Base-by-base conservation (phyloP, 2,113 vertebrate genomes). In the Sturnus vulgaris region DNA sequence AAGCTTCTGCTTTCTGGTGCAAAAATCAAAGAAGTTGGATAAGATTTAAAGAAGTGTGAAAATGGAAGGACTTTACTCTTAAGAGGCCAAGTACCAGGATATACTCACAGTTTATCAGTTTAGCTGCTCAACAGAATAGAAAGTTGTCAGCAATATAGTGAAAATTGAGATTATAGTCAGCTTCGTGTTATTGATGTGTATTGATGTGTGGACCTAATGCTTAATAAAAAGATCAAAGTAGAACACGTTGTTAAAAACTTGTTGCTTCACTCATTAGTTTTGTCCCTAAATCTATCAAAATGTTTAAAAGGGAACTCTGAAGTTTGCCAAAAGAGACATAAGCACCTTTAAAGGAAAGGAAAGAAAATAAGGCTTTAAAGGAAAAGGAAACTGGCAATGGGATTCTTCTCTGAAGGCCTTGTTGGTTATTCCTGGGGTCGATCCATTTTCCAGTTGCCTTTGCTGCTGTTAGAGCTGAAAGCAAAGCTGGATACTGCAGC, bases 21-120 rank as follows among this genome's bases (percentile, higher is more conserved):
- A 79, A 60, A 79, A 85, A 52, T 60, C 53, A 72, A 86, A 90
- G 86, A 53, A 81, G 28, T 22, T 79, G 17, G 60, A 78, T 19
- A 44, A 85, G 27, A 7, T 88, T 77, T 82, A 77, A 91, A 95
- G 66, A 90, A 91, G 42, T 66, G 20, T 69, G 71, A 82, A 91
- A 89, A 42, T 13, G 59, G 61, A 93, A 80, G 50, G 15, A 65
- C 10, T 65, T 71, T 39, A 24, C 52, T 57, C 59, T 28, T 55
- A 23, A 89, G 53, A 87, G 46, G 4, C 27, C 56, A 25, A n/a
- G 10, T 82, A 64, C 28, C 9, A 14, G 57, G 16, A 31, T 42
- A 18, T 63, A 24, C 27, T 78, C 3, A 1, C 25, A 39, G 40
- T 78, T 90, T 87, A 75, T 25, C 21, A 47, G 28, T 11, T 86